Evolutionary conservation across 1,140 invertebrate species (phyloP).

Genomic region (Pogonognathellus flavescens): DNA sequence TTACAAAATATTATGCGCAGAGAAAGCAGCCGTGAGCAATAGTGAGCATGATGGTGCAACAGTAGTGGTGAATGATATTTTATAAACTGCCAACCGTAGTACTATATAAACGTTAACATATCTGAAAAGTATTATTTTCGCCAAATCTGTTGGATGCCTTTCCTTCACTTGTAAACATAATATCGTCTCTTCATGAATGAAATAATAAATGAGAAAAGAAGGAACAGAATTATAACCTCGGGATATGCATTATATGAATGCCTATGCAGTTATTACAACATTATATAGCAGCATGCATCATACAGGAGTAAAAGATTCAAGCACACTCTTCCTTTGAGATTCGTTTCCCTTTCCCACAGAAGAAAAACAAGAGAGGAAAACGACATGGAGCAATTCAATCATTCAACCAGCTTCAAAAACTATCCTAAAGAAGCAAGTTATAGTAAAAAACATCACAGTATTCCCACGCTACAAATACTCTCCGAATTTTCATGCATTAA

Average conservation of each 20-base stretch:
- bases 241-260: too few relatives aligned
- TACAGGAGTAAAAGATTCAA: too few relatives aligned
- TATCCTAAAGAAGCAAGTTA: background rate
- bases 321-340: background rate
- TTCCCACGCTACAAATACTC: slow-evolving; percentile 30
- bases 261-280: background rate
- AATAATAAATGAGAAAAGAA: background rate
- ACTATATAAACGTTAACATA: background rate
- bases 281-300: background rate
- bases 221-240: too few relatives aligned
- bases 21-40: background rate
- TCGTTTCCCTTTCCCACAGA: slow-evolving; percentile 22
- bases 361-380: background rate
- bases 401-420: background rate
- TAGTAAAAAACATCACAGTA: background rate
- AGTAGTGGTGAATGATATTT: background rate
- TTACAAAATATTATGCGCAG: background rate
- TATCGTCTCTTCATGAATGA: background rate
- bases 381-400: background rate
- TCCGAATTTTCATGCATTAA: too few relatives aligned
- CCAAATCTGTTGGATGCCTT: slow-evolving; percentile 8
- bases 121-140: background rate
- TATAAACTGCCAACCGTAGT: background rate
- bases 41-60: background rate
- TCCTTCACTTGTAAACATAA: too few relatives aligned